Evolutionary conservation across 2,113 vertebrate species (phyloP).

Genomic region (Phoxinus phoxinus): DNA sequence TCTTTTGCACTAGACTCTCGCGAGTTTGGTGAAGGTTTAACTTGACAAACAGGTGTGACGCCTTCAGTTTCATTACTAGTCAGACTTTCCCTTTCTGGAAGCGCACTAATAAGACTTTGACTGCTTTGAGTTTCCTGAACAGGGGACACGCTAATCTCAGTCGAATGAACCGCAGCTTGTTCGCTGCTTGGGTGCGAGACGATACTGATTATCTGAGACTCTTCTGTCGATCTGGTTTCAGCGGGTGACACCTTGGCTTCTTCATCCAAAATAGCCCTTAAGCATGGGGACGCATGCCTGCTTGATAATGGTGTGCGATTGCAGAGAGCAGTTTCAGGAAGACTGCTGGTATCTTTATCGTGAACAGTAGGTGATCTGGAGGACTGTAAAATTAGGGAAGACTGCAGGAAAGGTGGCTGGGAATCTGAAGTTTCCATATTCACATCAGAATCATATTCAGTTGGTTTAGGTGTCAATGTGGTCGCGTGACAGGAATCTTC

Average conservation of each 20-base stretch:
- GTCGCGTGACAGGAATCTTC: slow-evolving; percentile 91
- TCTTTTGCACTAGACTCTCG: slow-evolving; percentile 69
- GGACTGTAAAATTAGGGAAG: slow-evolving; percentile 83
- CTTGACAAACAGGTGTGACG: slow-evolving; percentile 64
- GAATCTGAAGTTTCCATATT: slow-evolving; percentile 88
- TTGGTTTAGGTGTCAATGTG: slow-evolving; percentile 83
- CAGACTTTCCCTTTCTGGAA: slow-evolving; percentile 73
- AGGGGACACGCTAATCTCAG: slow-evolving; percentile 68
- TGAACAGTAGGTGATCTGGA: slow-evolving; percentile 87
- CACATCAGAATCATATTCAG: slow-evolving; percentile 90
- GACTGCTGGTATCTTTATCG: slow-evolving; percentile 82
- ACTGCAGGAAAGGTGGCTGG: slow-evolving; percentile 90
- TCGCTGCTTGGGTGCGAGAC: slow-evolving; percentile 74
- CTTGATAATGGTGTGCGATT: slow-evolving; percentile 71
- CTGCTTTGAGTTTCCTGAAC: slow-evolving; percentile 70
- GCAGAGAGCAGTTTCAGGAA: slow-evolving; percentile 80
- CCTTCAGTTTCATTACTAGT: slow-evolving; percentile 67
- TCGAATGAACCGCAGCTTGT: slow-evolving; percentile 64
- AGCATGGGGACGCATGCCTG: slow-evolving; percentile 80
- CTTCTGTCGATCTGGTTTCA: slow-evolving; percentile 78
- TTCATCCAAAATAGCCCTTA: slow-evolving; percentile 88
- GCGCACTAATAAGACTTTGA: slow-evolving; percentile 60
- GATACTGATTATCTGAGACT: slow-evolving; percentile 77
- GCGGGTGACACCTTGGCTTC: slow-evolving; percentile 80
- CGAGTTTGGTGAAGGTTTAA: slow-evolving; percentile 63